phyloP scores from a whole-genome alignment of 2,888 invertebrate species.

The Theretra japonica region DNA sequence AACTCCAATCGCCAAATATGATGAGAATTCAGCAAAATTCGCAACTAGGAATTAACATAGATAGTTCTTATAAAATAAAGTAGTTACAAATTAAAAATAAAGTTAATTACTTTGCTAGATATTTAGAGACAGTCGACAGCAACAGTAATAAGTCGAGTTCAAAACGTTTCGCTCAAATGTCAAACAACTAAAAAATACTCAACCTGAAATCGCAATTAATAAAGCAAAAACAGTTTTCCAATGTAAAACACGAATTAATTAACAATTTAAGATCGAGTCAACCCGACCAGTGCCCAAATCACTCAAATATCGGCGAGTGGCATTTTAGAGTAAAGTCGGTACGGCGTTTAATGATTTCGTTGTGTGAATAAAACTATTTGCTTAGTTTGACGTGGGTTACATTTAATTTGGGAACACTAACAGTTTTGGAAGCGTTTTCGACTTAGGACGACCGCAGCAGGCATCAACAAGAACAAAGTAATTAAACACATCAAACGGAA shows the following conservation, averaged over 20 bases:
- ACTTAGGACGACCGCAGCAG: constrained; percentile 78
- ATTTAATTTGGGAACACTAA: constrained; percentile 80
- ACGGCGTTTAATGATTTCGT: constrained; percentile 72
- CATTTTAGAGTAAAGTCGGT: constrained; percentile 45
- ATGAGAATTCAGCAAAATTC: too few species aligned
- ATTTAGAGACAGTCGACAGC: too few species aligned
- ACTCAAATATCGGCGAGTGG: constrained; percentile 49
- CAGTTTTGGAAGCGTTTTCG: constrained; percentile 77
- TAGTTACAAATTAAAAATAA: too few species aligned
- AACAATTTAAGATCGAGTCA: not conserved
- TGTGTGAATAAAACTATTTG: constrained; percentile 74
- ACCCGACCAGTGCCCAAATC: constrained; percentile 37
- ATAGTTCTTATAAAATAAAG: too few species aligned
- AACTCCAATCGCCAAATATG: too few species aligned
- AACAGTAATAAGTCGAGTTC: too few species aligned
- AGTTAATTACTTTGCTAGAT: too few species aligned
- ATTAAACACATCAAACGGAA: constrained; percentile 83
- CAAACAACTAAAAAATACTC: too few species aligned
- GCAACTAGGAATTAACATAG: too few species aligned
- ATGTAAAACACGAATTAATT: not conserved
- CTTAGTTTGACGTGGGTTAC: constrained; percentile 81
- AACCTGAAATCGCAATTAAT: too few species aligned
- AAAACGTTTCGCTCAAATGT: too few species aligned
- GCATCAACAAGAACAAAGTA: constrained; percentile 83
- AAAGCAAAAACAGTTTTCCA: not conserved